Evolutionary conservation across 2,888 invertebrate genomes (phyloP).

Genomic region (Caenorhabditis angaria): DNA sequence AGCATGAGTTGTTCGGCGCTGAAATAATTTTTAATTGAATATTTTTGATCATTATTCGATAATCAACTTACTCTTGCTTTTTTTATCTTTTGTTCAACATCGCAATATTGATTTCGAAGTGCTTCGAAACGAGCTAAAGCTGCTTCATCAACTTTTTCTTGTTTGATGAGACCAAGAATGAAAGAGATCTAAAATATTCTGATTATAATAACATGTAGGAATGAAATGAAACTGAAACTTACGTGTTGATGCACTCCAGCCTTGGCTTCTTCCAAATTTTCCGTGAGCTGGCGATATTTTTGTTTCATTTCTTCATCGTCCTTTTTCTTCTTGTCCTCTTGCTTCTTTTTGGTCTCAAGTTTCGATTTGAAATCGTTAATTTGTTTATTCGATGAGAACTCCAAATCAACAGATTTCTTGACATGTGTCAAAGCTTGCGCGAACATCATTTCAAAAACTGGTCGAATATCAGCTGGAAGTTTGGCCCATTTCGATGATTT

Average conservation of each 20-base stretch:
- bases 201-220: background rate
- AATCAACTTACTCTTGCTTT: conserved; percentile 31
- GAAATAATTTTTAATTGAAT: conserved; percentile 6
- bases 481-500: conserved; percentile 30
- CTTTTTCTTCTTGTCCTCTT: conserved; percentile 29
- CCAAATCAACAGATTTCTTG: conserved; percentile 26
- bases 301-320: conserved; percentile 22
- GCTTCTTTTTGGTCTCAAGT: conserved; percentile 7
- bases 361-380: conserved; percentile 20
- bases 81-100: conserved; percentile 31
- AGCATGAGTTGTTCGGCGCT: conserved; percentile 29
- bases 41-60: background rate
- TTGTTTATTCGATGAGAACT: conserved; percentile 15
- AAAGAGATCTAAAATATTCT: conserved; percentile 10
- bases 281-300: conserved; percentile 13
- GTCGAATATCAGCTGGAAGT: conserved; percentile 26
- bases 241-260: conserved; percentile 23
- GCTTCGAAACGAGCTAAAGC: conserved; percentile 28
- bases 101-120: conserved; percentile 32
- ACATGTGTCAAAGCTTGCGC: conserved; percentile 20
- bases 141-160: conserved; percentile 18
- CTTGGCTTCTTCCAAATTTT: conserved; percentile 24
- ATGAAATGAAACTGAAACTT: background rate
- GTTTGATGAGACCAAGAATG: conserved; percentile 24
- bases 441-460: conserved; percentile 21